phyloP scores from a whole-genome alignment of 2,888 invertebrate genomes.

The Chouioia cunea region DNA sequence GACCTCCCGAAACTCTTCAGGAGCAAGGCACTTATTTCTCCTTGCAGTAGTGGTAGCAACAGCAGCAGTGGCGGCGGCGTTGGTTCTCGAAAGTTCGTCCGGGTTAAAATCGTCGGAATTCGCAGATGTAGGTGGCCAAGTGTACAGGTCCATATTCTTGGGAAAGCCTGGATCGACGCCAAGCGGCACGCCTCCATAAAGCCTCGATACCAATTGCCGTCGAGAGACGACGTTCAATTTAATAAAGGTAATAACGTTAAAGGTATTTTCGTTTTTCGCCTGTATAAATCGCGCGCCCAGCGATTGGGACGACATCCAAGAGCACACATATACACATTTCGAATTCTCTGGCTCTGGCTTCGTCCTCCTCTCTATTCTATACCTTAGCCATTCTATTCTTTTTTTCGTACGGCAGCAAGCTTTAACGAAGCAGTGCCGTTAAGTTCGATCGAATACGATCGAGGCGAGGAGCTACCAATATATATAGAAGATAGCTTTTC shows the following conservation, averaged over 20 bases:
- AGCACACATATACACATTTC: constrained; percentile 45
- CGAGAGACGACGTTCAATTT: constrained; percentile 61
- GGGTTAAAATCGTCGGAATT: constrained; percentile 46
- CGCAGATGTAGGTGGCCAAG: constrained; percentile 45
- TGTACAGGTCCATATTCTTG: constrained; percentile 20
- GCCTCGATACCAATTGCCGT: constrained; percentile 54
- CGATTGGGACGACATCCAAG: constrained; percentile 66
- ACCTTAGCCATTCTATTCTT: too few relatives aligned
- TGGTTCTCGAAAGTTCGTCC: constrained; percentile 43
- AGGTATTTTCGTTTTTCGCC: constrained; percentile 63
- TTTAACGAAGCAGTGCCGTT: constrained; percentile 63
- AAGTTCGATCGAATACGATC: constrained; percentile 57
- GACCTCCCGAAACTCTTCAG: neutral
- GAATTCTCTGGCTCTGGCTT: constrained; percentile 39
- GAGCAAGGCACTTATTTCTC: too few relatives aligned
- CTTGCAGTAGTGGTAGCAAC: too few relatives aligned
- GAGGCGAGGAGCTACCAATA: constrained; percentile 49
- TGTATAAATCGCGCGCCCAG: constrained; percentile 53
- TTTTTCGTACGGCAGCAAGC: constrained; percentile 47
- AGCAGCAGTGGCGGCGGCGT: too few relatives aligned
- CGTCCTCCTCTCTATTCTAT: constrained; percentile 26
- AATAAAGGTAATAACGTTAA: constrained; percentile 67
- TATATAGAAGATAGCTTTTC: neutral
- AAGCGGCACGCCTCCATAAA: constrained; percentile 51
- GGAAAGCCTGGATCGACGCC: constrained; percentile 5